A percentile compares a stretch with the other conserved stretches of the same genome.
These are phyloP conservation scores for Diceros bicornis DNA, from an alignment of 2,797 vertebrate genomes.

Conservation along the genomic window DNA sequence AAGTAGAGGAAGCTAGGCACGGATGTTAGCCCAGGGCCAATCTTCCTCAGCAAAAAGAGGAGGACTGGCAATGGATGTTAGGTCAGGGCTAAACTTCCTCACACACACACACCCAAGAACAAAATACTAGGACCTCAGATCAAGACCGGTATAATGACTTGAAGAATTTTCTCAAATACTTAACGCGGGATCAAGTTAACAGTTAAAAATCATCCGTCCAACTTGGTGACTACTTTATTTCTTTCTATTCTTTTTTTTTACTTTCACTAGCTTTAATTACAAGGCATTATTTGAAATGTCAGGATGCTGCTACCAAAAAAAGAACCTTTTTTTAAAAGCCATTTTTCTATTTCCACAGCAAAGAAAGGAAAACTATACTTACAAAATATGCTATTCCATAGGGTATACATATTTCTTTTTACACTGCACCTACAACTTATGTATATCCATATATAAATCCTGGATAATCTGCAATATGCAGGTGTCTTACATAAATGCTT, in stretches of 20 bases:
- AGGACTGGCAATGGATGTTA: too few species aligned
- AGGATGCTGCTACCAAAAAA: background rate
- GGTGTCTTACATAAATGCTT: background rate
- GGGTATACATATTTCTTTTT: background rate
- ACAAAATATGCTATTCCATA: background rate
- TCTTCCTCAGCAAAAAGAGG: too few species aligned
- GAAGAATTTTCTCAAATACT: slow-evolving; percentile 29
- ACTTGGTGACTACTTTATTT: background rate
- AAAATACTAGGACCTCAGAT: background rate
- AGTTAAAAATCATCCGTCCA: background rate
- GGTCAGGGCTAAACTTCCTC: too few species aligned
- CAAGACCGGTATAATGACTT: background rate
- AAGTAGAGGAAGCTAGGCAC: too few species aligned
- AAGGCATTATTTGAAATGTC: slow-evolving; percentile 16
- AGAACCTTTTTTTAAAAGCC: background rate
- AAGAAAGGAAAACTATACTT: slow-evolving; percentile 20
- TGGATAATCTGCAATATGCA: background rate
- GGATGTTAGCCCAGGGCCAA: too few species aligned
- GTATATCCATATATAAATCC: background rate
- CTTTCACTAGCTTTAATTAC: background rate
- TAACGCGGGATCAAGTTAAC: background rate
- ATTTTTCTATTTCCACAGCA: background rate
- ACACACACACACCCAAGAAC: background rate
- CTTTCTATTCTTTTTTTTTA: background rate
- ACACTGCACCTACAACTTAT: background rate